A percentile compares a stretch with the other conserved stretches of the same genome.
phyloP scores from a whole-genome alignment of 2,888 invertebrate genomes.

The Acanthopleura granulata region DNA sequence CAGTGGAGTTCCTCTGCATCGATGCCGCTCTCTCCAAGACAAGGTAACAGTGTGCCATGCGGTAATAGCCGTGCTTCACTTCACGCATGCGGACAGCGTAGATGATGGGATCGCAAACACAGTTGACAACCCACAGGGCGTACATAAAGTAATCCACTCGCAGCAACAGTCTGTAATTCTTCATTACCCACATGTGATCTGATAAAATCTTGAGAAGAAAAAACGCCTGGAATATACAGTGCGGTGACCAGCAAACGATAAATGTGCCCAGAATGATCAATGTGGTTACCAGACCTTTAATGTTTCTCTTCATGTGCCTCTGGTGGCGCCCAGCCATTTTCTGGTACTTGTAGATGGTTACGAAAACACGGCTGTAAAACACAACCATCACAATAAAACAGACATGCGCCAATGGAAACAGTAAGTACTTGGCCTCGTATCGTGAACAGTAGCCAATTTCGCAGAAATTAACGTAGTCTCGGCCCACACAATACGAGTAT shows the following conservation, averaged over 20 bases:
- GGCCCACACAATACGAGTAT: slow-evolving; percentile 26
- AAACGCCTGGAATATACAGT: slow-evolving; percentile 43
- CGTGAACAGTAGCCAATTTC: slow-evolving; percentile 46
- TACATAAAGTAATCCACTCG: slow-evolving; percentile 45
- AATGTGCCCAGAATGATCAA: slow-evolving; percentile 56
- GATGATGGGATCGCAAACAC: slow-evolving; percentile 51
- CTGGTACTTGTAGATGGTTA: slow-evolving; percentile 28
- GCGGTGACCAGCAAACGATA: slow-evolving; percentile 55
- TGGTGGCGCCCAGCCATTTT: slow-evolving; percentile 13
- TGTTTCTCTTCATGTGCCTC: slow-evolving; percentile 41
- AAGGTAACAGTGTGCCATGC: slow-evolving; percentile 25
- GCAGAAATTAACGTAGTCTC: slow-evolving; percentile 49
- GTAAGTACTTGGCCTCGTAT: slow-evolving; percentile 54
- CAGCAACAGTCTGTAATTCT: slow-evolving; percentile 18
- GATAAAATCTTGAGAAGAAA: not conserved
- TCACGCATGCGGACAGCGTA: slow-evolving; percentile 52
- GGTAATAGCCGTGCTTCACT: slow-evolving; percentile 45
- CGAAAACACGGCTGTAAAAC: slow-evolving; percentile 48
- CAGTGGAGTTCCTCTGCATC: not conserved
- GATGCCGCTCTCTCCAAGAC: not conserved
- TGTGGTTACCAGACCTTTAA: slow-evolving; percentile 54
- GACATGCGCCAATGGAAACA: slow-evolving; percentile 46
- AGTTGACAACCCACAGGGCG: slow-evolving; percentile 45
- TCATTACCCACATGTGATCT: not conserved
- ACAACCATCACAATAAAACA: slow-evolving; percentile 48